Base-by-base conservation (phyloP, 1,140 invertebrate genomes). In the Oedothorax gibbosus region DNA sequence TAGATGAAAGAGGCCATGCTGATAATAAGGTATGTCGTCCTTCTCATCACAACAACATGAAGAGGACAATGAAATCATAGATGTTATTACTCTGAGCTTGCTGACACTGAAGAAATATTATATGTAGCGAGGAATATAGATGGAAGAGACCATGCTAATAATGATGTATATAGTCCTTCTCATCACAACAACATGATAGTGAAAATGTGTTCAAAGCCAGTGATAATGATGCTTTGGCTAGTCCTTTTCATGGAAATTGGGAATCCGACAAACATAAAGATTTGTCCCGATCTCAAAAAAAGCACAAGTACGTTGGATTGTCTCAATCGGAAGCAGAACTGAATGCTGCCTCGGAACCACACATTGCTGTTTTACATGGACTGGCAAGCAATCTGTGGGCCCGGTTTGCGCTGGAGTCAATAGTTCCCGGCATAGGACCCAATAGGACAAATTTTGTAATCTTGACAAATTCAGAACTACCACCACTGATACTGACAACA, bases 211-310 rank as follows among this genome's bases (percentile, higher is more conserved):
- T 35, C 5, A 35, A 35, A 35, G 35, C 35, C 1, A 35, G 35
- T 35, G 35, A 35, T 35, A 35, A 35, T 35, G 35, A 35, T 1
- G 35, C 5, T 35, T 35, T 35, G 35, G 5, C 35, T 6, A 68
- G 21, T 68, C 65, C 20, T 68, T 68, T 68, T 68, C 65, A 21
- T 68, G 65, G 21, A 68, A 68, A 21, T 68, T 68, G 2, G 9
- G 65, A n/a, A 68, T 68, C 21, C 21, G 15, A 68, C 65, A 68
- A 21, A 68, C 65, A 68, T 68, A 68, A 18, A 18, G 20, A 68
- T 18, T n/a, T 11, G 3, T n/a, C 4, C 20, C 65, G 11, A 68
- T 21, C 2, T 68, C 65, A 21, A 68, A 2, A 68, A 68, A 0
- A 4, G 65, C 65, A 68, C 65, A 68, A 11, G 21, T 68, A 7